Conservation (phyloP, 2,113 vertebrate genomes). For the Vulpes vulpes region DNA sequence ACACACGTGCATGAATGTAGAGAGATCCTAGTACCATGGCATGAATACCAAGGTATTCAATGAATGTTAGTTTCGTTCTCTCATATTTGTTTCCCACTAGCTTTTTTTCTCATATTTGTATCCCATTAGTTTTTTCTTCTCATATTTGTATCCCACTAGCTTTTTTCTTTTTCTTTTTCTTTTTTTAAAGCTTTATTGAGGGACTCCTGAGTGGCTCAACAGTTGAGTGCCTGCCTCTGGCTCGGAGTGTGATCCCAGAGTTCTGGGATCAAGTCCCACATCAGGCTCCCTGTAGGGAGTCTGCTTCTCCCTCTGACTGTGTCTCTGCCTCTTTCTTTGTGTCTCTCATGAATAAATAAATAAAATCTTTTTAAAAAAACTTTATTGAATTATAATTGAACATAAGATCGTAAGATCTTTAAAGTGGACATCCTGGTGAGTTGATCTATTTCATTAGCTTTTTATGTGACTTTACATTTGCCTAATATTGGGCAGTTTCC, state of each 20-base stretch:
- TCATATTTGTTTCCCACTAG: neutral
- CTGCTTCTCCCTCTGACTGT: too few relatives aligned
- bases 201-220: too few relatives aligned
- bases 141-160: neutral
- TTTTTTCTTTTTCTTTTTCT: neutral
- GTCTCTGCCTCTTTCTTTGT: too few relatives aligned
- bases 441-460: neutral
- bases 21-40: neutral
- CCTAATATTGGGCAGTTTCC: neutral
- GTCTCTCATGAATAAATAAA: too few relatives aligned
- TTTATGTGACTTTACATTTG: neutral
- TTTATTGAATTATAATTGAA: neutral
- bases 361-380: too few relatives aligned
- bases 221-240: too few relatives aligned
- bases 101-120: neutral
- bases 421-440: neutral
- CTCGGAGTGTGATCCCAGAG: too few relatives aligned
- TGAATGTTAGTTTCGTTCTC: neutral
- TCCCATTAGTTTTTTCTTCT: neutral
- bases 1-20: neutral
- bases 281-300: too few relatives aligned
- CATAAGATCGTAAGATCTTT: neutral
- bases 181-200: neutral
- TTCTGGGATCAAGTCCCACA: too few relatives aligned
- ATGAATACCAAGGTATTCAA: neutral